A percentile compares a stretch with the other conserved stretches of the same genome.
Evolutionary conservation across 2,113 vertebrate genomes (phyloP).

Genomic region (Struthio camelus): DNA sequence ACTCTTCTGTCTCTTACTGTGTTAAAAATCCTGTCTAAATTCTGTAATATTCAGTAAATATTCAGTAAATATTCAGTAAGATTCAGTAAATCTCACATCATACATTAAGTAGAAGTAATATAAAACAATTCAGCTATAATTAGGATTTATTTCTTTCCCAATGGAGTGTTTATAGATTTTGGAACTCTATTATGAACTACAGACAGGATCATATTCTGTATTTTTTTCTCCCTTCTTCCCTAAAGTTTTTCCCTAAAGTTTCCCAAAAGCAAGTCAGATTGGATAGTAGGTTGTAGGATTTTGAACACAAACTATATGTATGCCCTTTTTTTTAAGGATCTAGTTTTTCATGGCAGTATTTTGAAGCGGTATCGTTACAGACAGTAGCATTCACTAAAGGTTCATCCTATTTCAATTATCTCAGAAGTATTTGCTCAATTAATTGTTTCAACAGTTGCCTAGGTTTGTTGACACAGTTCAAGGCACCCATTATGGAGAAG

Average conservation of each 20-base stretch:
- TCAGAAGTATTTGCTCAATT: neutral
- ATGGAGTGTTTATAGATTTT: rapidly evolving
- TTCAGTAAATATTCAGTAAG: neutral
- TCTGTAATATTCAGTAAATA: neutral
- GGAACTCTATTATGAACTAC: neutral
- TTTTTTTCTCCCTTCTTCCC: neutral
- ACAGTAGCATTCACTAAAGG: neutral
- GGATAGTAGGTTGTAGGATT: neutral
- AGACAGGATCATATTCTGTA: neutral
- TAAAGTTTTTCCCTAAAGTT: neutral
- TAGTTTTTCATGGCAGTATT: neutral
- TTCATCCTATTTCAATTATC: neutral
- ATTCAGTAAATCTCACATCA: neutral
- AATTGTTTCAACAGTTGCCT: neutral
- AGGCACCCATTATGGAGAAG: neutral
- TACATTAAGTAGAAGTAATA: neutral
- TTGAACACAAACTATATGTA: neutral
- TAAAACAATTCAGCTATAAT: rapidly evolving
- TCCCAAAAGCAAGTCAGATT: rapidly evolving
- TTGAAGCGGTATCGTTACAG: neutral
- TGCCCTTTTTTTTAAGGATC: neutral
- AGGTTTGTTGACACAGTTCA: neutral
- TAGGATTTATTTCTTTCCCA: neutral
- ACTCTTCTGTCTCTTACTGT: neutral
- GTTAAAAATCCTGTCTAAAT: neutral